Evolutionary conservation across 2,888 invertebrate species (phyloP), one percentile per base, ranked within the genome.

Genomic region (Neoaliturus tenellus): DNA sequence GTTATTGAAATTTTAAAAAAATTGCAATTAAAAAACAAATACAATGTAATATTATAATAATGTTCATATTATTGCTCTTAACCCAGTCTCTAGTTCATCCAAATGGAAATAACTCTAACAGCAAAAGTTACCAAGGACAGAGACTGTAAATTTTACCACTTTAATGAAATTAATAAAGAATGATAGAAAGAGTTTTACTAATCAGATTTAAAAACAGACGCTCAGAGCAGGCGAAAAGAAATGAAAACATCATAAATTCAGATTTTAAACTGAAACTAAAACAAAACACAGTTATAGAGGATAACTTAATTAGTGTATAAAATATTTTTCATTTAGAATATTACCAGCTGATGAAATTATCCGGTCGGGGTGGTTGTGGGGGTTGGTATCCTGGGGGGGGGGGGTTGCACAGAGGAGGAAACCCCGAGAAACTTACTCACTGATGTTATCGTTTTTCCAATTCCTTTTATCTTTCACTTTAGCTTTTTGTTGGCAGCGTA

Each of bases 401-500:
- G 23, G 3, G 75, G 25, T 28, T 48, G 75, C 75, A 48, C 44
- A 28, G 75, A 44, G 6, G 44, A 48, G 48, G 48, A 75, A 75
- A 75, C 75, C 48, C 31, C 6, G 73, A 44, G 69, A 69, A 73
- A 73, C 39, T 48, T 75, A 75, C 48, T 31, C 44, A 28, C 75
- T 28, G 75, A 75, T 75, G 75, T 48, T 75, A 75, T 75, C 75
- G 75, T 33, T 75, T 75, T 75, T 75, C 75, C 75, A 75, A 75
- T 75, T 75, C 75, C 48, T 48, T 48, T 75, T 75, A 75, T 75
- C 75, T 75, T 75, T 75, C 75, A 75, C 75, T 75, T 75, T 75
- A 48, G 75, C 75, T 75, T 75, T 75, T 75, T 75, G 75, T 75
- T 75, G 75, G 75, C 75, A 75, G 48, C 75, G 75, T 75, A 75